Percentiles rank a stretch among this genome's conserved stretches.
phyloP scores from a whole-genome alignment of 2,797 vertebrate species.

The Rhinogobio ventralis region DNA sequence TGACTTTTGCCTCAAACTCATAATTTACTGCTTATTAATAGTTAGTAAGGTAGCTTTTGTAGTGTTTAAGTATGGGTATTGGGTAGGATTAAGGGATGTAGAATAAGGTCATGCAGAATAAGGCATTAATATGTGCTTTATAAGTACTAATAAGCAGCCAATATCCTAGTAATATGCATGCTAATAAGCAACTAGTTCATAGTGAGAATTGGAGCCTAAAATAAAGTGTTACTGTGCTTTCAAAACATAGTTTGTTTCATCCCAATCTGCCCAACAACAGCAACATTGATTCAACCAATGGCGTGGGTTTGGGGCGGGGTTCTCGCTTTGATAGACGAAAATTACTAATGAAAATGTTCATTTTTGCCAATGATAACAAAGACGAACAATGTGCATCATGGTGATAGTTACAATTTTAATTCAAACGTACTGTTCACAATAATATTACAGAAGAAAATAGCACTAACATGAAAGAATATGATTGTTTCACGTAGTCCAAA shows the following conservation, averaged over 20 bases:
- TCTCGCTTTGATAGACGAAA: not conserved
- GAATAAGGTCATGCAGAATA: too few species aligned
- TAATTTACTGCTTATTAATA: too few species aligned
- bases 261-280: not conserved
- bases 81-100: too few species aligned
- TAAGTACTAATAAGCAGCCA: too few species aligned
- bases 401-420: not conserved
- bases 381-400: not conserved
- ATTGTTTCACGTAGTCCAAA: not conserved
- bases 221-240: not conserved
- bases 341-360: rapidly evolving
- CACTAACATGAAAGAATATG: not conserved
- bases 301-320: not conserved
- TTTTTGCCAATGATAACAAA: not conserved
- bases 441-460: not conserved
- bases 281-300: not conserved
- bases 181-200: too few species aligned
- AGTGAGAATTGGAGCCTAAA: too few species aligned
- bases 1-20: too few species aligned
- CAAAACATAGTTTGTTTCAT: not conserved
- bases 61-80: too few species aligned
- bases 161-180: too few species aligned
- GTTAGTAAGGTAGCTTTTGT: too few species aligned
- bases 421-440: not conserved
- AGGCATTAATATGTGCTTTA: too few species aligned